Percentiles rank a stretch among this genome's conserved stretches.
These are phyloP conservation scores for Drosophila arizonae DNA, from an alignment of 1,140 invertebrate genomes.

Conservation along the genomic window DNA sequence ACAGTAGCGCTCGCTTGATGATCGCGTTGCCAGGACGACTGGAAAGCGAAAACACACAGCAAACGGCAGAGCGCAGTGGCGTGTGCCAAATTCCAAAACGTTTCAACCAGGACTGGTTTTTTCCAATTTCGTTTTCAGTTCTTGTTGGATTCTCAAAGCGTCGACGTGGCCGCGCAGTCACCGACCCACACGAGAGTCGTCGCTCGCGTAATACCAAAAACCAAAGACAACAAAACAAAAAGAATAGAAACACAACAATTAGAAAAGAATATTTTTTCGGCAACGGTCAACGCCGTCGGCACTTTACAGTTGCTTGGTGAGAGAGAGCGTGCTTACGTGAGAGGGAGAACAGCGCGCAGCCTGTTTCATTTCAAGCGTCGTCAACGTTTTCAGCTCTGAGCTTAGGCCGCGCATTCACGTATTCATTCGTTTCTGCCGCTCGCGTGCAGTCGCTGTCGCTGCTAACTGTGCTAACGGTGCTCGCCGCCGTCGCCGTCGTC, in stretches of 20 bases:
- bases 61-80: neutral
- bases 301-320: conserved; percentile 23
- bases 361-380: conserved; percentile 48
- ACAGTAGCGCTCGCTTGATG: conserved; percentile 24
- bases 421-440: conserved; percentile 70
- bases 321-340: conserved; percentile 1
- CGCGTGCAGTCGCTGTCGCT: conserved; percentile 74
- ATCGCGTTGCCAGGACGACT: conserved; percentile 77
- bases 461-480: conserved; percentile 62
- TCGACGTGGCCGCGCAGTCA: conserved; percentile 62
- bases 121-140: conserved; percentile 78
- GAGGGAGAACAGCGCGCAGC: neutral
- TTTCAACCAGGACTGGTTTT: conserved; percentile 79
- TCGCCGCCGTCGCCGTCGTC: conserved; percentile 51
- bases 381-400: conserved; percentile 39
- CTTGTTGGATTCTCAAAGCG: conserved; percentile 81
- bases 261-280: conserved; percentile 35
- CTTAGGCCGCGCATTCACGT: conserved; percentile 44
- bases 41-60: conserved; percentile 41
- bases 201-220: conserved; percentile 26
- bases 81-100: conserved; percentile 43
- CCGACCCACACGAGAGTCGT: conserved; percentile 30
- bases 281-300: conserved; percentile 43
- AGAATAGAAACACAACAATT: neutral
- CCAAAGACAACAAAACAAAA: conserved; percentile 12